Percentiles rank a stretch among this genome's conserved stretches.
These are phyloP conservation scores for Caenorhabditis uteleia DNA, from an alignment of 2,888 invertebrate genomes.

Conservation along the genomic window DNA sequence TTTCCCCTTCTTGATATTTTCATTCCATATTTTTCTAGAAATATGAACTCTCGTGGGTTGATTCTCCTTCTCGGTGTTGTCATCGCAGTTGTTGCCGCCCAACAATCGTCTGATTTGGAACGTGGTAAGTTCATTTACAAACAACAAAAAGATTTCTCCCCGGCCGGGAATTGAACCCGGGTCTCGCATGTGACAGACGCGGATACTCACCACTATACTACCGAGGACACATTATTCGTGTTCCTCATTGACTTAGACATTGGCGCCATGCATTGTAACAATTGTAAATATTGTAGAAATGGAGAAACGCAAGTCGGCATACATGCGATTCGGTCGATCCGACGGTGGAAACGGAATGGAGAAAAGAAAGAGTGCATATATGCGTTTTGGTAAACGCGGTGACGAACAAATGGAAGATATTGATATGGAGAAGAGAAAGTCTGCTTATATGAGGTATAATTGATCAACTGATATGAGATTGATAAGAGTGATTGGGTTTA, in stretches of 20 bases:
- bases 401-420: slow-evolving; percentile 39
- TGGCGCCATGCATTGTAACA: no score
- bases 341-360: slow-evolving; percentile 52
- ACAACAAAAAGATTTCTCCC: no score
- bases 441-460: slow-evolving; percentile 55
- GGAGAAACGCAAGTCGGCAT: slow-evolving; percentile 60
- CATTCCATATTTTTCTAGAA: slow-evolving; percentile 7
- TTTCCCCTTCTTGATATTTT: neutral
- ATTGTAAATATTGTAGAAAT: slow-evolving; percentile 42
- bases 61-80: slow-evolving; percentile 25
- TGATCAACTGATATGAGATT: slow-evolving; percentile 10
- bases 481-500: slow-evolving; percentile 16
- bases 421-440: slow-evolving; percentile 59
- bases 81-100: slow-evolving; percentile 17
- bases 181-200: slow-evolving; percentile 68
- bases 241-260: no score
- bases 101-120: slow-evolving; percentile 18
- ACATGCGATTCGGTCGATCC: slow-evolving; percentile 61
- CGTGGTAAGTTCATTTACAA: slow-evolving; percentile 6
- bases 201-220: slow-evolving; percentile 64
- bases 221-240: slow-evolving; percentile 43
- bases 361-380: slow-evolving; percentile 63
- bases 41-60: slow-evolving; percentile 37
- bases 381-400: slow-evolving; percentile 34
- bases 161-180: slow-evolving; percentile 68